phyloP scores from a whole-genome alignment of 2,888 invertebrate species.

The Cosmia trapezina region DNA sequence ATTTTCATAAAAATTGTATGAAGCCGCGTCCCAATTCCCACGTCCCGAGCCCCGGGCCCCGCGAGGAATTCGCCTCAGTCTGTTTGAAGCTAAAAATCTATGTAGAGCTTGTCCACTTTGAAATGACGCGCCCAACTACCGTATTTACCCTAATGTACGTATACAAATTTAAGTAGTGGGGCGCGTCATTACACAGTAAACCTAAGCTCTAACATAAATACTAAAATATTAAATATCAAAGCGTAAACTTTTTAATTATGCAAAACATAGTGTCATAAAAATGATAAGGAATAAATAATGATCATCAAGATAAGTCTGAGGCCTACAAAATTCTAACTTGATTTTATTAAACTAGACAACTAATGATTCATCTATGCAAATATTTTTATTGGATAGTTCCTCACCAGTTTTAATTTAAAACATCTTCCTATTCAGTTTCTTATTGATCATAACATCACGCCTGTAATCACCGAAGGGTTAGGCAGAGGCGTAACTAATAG shows the following conservation, averaged over 20 bases:
- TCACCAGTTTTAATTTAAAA: background rate
- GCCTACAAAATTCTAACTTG: conserved; percentile 14
- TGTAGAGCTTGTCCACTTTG: too few relatives aligned
- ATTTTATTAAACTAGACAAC: conserved; percentile 22
- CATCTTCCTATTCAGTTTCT: background rate
- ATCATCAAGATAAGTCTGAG: background rate
- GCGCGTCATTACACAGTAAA: too few relatives aligned
- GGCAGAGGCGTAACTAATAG: background rate
- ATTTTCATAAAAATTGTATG: background rate
- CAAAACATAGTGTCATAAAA: conserved; percentile 19
- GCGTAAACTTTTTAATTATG: background rate
- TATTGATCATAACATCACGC: conserved; percentile 4
- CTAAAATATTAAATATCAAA: background rate
- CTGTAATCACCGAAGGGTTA: background rate
- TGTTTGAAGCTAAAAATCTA: background rate
- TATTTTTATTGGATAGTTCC: background rate
- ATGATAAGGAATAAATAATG: conserved; percentile 14
- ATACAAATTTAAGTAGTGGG: too few relatives aligned
- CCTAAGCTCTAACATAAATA: background rate
- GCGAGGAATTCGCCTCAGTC: background rate
- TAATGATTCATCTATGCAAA: conserved; percentile 13
- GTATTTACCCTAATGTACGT: too few relatives aligned
- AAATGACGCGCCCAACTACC: too few relatives aligned
- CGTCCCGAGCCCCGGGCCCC: background rate
- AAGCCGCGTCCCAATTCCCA: too few relatives aligned